Evolutionary conservation across 2,113 vertebrate species (phyloP), one percentile per base, ranked within the genome.

Genomic region (Trachemys scripta): DNA sequence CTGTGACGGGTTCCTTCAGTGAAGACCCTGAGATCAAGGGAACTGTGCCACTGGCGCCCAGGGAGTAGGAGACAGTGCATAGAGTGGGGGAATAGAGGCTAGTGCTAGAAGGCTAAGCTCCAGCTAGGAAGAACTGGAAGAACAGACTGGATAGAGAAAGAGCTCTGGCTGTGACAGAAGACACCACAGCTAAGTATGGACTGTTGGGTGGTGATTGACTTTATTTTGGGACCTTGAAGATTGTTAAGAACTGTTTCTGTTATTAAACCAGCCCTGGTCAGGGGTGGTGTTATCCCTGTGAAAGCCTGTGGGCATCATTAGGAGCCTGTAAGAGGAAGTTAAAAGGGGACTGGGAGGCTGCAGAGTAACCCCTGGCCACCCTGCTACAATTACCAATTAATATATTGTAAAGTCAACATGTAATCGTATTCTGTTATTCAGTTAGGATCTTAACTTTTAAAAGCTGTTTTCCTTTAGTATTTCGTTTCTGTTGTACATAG

Each of bases 361-460:
- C 65, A 69, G 17, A 35, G 31, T 62, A 7, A 65, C 6, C 31
- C 29, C 59, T 65, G 59, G 14, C 59, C 65, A 69, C 4, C 31
- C 65, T 69, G 65, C 65, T 69, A 5, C 65, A 89, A 94, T 91
- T 65, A 27, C 81, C 22, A 86, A 1, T 84, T 45, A 85, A 89
- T 80, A n/a, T 65, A 62, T 35, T 93, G 10, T 84, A 59, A 92
- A 62, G 8, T 90, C 95, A 86, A 82, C 75, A 94, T 49, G 53
- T 56, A 90, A 94, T 38, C 49, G 20, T 42, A 38, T 92, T 94
- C 83, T 95, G 35, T 38, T 95, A 80, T 86, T 89, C 27, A 82
- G 50, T 94, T 86, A 89, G 90, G 84, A 6, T 9, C 89, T 87
- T 82, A 69, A 81, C 17, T 90, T 95, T 38, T 75, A 53, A 95